phyloP scores from a whole-genome alignment of 2,113 vertebrate genomes.

The Crotalus tigris region DNA sequence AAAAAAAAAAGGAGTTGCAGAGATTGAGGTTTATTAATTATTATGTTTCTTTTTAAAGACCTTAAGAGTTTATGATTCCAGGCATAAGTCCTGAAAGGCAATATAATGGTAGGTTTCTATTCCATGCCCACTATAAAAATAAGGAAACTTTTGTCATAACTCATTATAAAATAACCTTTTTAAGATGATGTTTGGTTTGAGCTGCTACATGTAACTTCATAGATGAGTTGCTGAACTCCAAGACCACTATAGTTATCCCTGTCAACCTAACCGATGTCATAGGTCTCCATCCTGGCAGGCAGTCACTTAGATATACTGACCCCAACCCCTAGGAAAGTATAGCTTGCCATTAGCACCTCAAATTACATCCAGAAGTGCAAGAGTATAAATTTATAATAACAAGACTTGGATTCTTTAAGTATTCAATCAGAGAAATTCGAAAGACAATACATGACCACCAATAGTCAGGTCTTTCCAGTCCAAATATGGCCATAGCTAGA shows the following conservation, averaged over 20 bases:
- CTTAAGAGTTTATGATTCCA: background rate
- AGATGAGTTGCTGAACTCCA: background rate
- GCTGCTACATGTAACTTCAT: background rate
- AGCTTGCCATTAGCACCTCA: background rate
- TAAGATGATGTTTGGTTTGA: background rate
- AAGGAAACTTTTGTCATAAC: background rate
- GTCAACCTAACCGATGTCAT: background rate
- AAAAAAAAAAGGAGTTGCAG: conserved; percentile 1
- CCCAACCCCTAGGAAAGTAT: background rate
- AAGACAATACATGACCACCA: background rate
- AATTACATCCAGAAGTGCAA: background rate
- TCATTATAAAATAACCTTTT: background rate
- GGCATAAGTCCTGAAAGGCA: background rate
- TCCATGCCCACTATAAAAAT: background rate
- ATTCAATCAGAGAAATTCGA: background rate
- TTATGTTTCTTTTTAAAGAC: background rate
- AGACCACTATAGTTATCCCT: background rate
- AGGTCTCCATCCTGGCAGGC: background rate
- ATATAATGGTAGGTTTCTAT: background rate
- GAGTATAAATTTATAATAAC: background rate
- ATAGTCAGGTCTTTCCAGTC: background rate
- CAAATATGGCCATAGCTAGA: background rate
- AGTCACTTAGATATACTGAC: background rate
- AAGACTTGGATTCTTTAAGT: background rate
- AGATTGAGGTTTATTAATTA: background rate